Evolutionary conservation across 2,888 invertebrate genomes (phyloP).

Genomic region (Arctia plantaginis): DNA sequence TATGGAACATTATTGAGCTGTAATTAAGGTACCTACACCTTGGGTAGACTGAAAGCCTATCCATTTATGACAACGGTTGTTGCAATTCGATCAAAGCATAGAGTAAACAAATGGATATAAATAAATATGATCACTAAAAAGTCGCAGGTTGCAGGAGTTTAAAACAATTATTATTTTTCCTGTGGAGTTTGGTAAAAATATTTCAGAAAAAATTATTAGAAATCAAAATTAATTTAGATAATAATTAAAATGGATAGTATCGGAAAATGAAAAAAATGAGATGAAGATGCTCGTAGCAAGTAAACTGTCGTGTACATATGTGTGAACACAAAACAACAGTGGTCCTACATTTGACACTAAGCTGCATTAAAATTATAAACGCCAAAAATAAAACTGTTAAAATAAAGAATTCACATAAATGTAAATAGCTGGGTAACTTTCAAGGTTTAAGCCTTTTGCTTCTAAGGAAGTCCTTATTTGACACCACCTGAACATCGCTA

Average conservation of each 20-base stretch:
- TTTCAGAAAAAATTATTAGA: too few relatives aligned
- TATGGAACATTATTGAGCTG: too few relatives aligned
- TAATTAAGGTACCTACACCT: too few relatives aligned
- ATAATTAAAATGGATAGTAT: too few relatives aligned
- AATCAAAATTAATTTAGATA: too few relatives aligned
- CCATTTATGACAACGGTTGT: too few relatives aligned
- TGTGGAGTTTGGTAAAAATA: too few relatives aligned
- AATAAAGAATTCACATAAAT: constrained; percentile 21
- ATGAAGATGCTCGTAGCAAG: not conserved
- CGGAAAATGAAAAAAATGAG: too few relatives aligned
- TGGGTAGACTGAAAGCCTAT: too few relatives aligned
- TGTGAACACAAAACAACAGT: not conserved
- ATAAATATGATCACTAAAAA: not conserved
- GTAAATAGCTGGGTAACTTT: constrained; percentile 10
- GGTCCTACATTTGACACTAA: not conserved
- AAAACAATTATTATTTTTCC: too few relatives aligned
- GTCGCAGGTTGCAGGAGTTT: not conserved
- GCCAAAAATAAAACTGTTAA: constrained; percentile 2
- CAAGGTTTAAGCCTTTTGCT: constrained; percentile 3
- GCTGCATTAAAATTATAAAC: not conserved
- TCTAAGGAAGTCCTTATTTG: constrained; percentile 3
- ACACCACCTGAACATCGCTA: not conserved
- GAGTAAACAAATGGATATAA: not conserved
- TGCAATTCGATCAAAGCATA: too few relatives aligned
- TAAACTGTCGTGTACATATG: not conserved